Base-by-base conservation (phyloP, 2,888 invertebrate genomes). In the Bibio marci region DNA sequence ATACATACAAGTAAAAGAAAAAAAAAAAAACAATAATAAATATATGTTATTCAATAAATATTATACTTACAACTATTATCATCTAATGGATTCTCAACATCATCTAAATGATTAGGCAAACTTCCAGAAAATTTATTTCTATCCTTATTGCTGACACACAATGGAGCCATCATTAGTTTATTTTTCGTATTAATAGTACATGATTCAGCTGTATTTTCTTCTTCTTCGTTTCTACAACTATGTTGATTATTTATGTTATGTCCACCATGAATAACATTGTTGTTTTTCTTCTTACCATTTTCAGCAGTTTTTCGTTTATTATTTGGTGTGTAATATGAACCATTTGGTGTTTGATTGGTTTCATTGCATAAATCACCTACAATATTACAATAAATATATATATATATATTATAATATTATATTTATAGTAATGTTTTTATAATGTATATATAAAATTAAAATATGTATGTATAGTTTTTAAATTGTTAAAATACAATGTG, bases 31-130 rank as follows among this genome's bases (percentile, higher is more conserved):
- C n/a, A n/a, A n/a, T n/a, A n/a, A n/a, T n/a, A n/a, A n/a, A n/a
- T n/a, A n/a, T n/a, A n/a, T n/a, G n/a, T n/a, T n/a, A n/a, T n/a
- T n/a, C n/a, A n/a, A n/a, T n/a, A n/a, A n/a, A 22, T 22, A 6
- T 22, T 22, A 22, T 22, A 22, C 22, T 22, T 22, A 22, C 22
- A 22, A 6, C 22, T 4, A 22, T 22, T 22, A 22, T 8, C 22
- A 8, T 22, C 22, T 4, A 22, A 22, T 6, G 4, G 22, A 6
- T 22, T 8, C 30, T 37, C 37, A 41, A 47, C 48, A 13, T 41
- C 36, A 42, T 48, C 48, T 38, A 48, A 41, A 41, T 48, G 45
- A 44, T 47, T 48, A 25, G 48, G 48, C 30, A 48, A 38, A 43
- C 47, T 47, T 22, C 47, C 48, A 42, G 45, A 45, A 37, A 48